phyloP scores from a whole-genome alignment of 2,888 invertebrate genomes.

The Ormyrus labotus region DNA sequence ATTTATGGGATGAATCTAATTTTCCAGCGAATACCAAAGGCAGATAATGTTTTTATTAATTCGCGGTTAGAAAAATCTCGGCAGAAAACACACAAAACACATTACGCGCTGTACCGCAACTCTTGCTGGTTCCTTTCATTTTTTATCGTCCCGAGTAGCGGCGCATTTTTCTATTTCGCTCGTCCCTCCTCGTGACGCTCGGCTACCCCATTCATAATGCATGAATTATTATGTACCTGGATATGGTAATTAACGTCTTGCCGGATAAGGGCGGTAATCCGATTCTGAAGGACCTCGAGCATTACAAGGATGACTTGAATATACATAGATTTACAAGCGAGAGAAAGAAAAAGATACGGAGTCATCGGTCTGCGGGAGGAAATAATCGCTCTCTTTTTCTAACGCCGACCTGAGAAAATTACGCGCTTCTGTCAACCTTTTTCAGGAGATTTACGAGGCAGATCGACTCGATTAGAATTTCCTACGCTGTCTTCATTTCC shows the following conservation, averaged over 20 bases:
- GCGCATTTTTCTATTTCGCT: constrained; percentile 10
- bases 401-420: constrained; percentile 1
- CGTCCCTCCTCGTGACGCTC: constrained; percentile 36
- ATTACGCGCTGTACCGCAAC: background rate
- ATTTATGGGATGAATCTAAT: too few species aligned
- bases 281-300: constrained; percentile 53
- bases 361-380: constrained; percentile 28
- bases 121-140: constrained; percentile 23
- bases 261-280: constrained; percentile 56
- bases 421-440: constrained; percentile 57
- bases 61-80: too few species aligned
- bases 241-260: constrained; percentile 60
- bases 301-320: constrained; percentile 51
- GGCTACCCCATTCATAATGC: constrained; percentile 59
- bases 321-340: background rate
- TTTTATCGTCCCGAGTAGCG: constrained; percentile 28
- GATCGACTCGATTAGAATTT: constrained; percentile 22
- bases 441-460: constrained; percentile 5
- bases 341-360: background rate
- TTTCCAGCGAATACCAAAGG: background rate
- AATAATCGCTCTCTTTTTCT: constrained; percentile 30
- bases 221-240: constrained; percentile 60
- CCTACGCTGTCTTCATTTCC: constrained; percentile 14
- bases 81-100: too few species aligned
- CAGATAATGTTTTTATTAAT: background rate